Base-by-base conservation (phyloP, 2,113 vertebrate species). In the Gulo gulo region DNA sequence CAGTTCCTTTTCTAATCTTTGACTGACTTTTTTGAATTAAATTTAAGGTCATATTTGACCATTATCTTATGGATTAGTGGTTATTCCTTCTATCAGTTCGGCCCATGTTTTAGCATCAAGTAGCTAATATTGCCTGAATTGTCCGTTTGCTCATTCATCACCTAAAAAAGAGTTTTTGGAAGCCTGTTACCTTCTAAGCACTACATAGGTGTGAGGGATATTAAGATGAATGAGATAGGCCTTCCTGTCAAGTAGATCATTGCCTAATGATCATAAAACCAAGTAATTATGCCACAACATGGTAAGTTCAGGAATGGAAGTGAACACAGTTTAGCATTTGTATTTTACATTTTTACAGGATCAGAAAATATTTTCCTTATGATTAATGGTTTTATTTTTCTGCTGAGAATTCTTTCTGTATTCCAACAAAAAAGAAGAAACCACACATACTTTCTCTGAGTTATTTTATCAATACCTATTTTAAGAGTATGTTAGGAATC, bases 321-420 rank as follows among this genome's bases (percentile, higher is more conserved):
- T 29, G 21, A 95, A 50, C 55, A 47, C n/a, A 82, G 45, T 34
- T 91, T 91, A 63, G 26, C 29, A 52, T 95, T 88, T 87, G 39
- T 71, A 55, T 94, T 78, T 39, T 94, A 4, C 57, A 57, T 61
- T 94, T 96, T 76, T 88, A 47, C 0, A 55, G 57, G 42, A 84
- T 65, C n/a, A 50, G 87, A 88, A 82, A 79, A 71, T 71, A 12
- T 80, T 74, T 95, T 81, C 29, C 45, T 81, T 94, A 20, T 63
- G 12, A 85, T 80, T 42, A 81, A 36, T 69, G 23, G 61, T 63
- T 74, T 88, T 78, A 20, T 18, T 65, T 97, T 79, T 87, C n/a
- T 52, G 15, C 55, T 79, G 39, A 95, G 61, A 95, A 79, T 93
- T 95, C 4, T 88, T 96, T 79, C 42, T 96, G 65, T 21, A 95